These are phyloP conservation scores for Eurypyga helias DNA, from an alignment of 2,113 vertebrate species.

Conservation along the genomic window DNA sequence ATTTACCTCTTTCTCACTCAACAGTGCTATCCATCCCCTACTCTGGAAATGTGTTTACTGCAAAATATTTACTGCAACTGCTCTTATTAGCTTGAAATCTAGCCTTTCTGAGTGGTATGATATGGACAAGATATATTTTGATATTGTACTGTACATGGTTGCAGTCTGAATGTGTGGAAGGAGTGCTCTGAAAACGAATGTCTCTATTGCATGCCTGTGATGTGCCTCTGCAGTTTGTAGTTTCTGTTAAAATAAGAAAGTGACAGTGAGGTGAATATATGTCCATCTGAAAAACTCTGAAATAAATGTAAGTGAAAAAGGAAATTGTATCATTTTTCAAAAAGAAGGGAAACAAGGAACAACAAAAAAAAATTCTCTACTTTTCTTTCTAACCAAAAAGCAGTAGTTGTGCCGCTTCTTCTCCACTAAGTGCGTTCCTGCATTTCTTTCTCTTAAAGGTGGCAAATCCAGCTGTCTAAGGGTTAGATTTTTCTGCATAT, in stretches of 20 bases:
- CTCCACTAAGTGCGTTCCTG: neutral
- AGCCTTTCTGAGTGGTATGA: neutral
- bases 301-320: neutral
- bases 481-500: neutral
- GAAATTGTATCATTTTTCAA: neutral
- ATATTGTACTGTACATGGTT: neutral
- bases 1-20: neutral
- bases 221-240: neutral
- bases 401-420: neutral
- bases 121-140: neutral
- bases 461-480: neutral
- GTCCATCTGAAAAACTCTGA: neutral
- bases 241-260: neutral
- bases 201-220: neutral
- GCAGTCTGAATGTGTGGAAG: neutral
- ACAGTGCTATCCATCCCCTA: neutral
- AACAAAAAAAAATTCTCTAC: no score
- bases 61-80: neutral
- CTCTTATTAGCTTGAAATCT: neutral
- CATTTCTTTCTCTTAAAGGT: neutral
- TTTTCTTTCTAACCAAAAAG: neutral
- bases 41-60: neutral
- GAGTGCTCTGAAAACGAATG: neutral
- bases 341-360: neutral
- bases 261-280: neutral